These are phyloP conservation scores for Pseudomyrmex concolor DNA, from an alignment of 1,140 invertebrate species.

Conservation along the genomic window DNA sequence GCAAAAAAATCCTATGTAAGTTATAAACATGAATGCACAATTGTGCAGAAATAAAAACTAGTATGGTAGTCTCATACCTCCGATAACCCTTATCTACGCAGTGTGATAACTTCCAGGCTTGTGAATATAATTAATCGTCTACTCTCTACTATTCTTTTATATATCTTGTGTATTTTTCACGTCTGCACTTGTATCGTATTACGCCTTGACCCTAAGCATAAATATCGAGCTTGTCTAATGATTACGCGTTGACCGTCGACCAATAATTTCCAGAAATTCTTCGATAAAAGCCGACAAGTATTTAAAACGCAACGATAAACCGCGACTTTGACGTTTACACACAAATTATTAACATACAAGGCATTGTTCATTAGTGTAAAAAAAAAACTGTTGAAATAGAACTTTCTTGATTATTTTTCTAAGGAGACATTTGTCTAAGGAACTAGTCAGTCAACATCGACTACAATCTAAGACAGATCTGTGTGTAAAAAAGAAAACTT, in stretches of 20 bases:
- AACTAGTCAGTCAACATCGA: not conserved
- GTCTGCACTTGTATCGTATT: constrained; percentile 64
- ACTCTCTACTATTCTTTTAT: constrained; percentile 45
- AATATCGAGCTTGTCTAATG: constrained; percentile 53
- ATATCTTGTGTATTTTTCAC: constrained; percentile 60
- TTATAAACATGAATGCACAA: constrained; percentile 9
- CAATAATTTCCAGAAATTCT: constrained; percentile 41
- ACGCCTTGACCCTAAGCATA: constrained; percentile 69
- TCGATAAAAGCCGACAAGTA: constrained; percentile 15
- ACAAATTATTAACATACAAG: constrained; percentile 16
- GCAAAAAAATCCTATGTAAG: constrained; percentile 44
- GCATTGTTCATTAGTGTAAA: not conserved
- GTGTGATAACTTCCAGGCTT: constrained; percentile 52
- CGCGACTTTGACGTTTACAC: not conserved
- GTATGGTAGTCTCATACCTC: constrained; percentile 44
- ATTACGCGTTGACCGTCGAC: constrained; percentile 9
- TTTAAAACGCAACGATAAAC: not conserved
- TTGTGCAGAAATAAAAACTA: constrained; percentile 12
- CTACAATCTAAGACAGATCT: too few relatives aligned
- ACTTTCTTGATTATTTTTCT: too few relatives aligned
- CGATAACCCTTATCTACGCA: constrained; percentile 66
- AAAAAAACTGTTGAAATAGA: not conserved
- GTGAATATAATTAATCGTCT: constrained; percentile 64
- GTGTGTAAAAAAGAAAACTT: too few relatives aligned
- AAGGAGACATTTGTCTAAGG: constrained; percentile 5